Conservation (phyloP, 2,888 invertebrate genomes). For the Drosophila kuntzei region DNA sequence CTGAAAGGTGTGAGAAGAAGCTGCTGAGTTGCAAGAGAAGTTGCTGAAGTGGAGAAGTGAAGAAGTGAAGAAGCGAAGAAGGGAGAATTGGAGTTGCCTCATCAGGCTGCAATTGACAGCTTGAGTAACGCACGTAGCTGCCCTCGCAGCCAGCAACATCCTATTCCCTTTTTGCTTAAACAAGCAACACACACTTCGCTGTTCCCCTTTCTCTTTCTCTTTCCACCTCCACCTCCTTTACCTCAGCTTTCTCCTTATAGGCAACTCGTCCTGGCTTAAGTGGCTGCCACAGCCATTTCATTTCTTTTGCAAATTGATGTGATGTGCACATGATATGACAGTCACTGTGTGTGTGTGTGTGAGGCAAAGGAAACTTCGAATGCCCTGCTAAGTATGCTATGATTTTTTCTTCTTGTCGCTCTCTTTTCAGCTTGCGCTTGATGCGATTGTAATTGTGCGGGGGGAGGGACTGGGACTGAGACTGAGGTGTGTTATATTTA, state of each 20-base stretch:
- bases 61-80: background rate
- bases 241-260: background rate
- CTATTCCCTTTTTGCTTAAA: slow-evolving; percentile 44
- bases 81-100: slow-evolving; percentile 8
- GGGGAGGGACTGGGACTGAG: background rate
- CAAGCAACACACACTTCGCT: slow-evolving; percentile 59
- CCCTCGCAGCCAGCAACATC: background rate
- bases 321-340: slow-evolving; percentile 73
- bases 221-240: background rate
- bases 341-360: slow-evolving; percentile 3
- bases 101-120: slow-evolving; percentile 64
- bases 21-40: background rate
- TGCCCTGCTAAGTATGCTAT: slow-evolving; percentile 55
- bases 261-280: slow-evolving; percentile 52
- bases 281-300: slow-evolving; percentile 72
- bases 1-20: slow-evolving; percentile 31
- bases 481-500: slow-evolving; percentile 17
- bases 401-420: slow-evolving; percentile 22
- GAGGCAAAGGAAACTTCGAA: slow-evolving; percentile 3
- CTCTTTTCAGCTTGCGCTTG: slow-evolving; percentile 12
- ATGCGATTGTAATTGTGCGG: slow-evolving; percentile 40
- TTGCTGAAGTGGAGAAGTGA: background rate
- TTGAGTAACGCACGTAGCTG: slow-evolving; percentile 52
- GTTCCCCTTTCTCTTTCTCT: background rate
- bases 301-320: slow-evolving; percentile 70